phyloP scores from a whole-genome alignment of 1,140 invertebrate genomes.

The Aphis gossypii region DNA sequence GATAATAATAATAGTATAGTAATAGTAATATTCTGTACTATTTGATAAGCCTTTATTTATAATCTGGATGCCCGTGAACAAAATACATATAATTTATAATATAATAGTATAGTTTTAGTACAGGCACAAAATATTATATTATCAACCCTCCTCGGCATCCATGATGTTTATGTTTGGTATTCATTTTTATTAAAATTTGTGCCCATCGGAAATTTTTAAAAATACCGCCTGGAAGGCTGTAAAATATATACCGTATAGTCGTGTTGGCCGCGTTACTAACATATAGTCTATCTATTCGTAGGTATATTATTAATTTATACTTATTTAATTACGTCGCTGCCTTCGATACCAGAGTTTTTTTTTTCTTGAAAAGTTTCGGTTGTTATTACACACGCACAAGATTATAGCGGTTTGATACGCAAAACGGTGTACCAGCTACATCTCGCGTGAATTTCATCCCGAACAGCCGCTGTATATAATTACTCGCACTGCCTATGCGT shows the following conservation, averaged over 20 bases:
- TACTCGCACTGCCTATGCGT: slow-evolving; percentile 2
- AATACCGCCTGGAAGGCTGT: background rate
- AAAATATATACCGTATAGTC: background rate
- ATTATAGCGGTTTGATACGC: background rate
- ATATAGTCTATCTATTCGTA: background rate
- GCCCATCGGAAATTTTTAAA: background rate
- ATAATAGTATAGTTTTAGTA: background rate
- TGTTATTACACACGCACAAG: slow-evolving; percentile 13
- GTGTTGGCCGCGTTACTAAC: background rate
- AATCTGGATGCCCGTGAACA: background rate
- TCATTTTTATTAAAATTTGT: background rate
- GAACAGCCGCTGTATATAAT: slow-evolving; percentile 22
- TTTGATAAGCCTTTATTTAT: background rate
- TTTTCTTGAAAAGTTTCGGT: background rate
- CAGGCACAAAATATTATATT: background rate
- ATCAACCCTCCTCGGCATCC: background rate
- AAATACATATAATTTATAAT: background rate
- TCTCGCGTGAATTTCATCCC: slow-evolving; percentile 44
- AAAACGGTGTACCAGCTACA: background rate
- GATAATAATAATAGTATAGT: no score
- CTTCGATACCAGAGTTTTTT: background rate
- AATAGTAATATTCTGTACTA: no score
- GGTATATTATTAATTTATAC: slow-evolving; percentile 12
- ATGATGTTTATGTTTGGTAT: background rate
- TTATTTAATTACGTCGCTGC: slow-evolving; percentile 1